Evolutionary conservation across 2,797 vertebrate genomes (phyloP).

Genomic region (Catamblyrhynchus diadema): DNA sequence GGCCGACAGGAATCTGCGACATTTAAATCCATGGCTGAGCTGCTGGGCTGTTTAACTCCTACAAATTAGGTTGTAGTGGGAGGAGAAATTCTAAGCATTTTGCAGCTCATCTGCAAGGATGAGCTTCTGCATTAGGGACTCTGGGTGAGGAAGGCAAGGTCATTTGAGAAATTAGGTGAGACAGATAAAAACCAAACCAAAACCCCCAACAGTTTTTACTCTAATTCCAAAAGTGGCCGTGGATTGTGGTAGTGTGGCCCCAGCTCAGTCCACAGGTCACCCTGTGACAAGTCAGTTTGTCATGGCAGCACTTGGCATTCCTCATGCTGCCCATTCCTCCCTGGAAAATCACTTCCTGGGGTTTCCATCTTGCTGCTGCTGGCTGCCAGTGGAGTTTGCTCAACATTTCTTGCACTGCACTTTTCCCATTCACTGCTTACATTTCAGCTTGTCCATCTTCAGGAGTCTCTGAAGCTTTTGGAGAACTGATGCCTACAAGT

Average conservation of each 20-base stretch:
- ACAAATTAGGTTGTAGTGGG: neutral
- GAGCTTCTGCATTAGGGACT: neutral
- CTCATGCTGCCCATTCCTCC: conserved; percentile 19
- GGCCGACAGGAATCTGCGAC: neutral
- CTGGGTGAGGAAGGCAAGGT: neutral
- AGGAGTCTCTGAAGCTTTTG: neutral
- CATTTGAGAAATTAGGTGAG: neutral
- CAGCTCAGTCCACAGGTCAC: neutral
- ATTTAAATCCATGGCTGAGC: neutral
- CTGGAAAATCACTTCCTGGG: neutral
- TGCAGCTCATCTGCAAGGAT: neutral
- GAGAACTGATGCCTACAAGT: neutral
- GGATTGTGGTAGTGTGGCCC: neutral
- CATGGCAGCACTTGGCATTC: conserved; percentile 72
- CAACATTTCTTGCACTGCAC: neutral
- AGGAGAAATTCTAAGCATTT: neutral
- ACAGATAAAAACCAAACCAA: neutral
- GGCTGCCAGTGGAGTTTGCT: neutral
- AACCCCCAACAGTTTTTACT: neutral
- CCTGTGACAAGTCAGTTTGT: conserved; percentile 69
- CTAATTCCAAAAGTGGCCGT: neutral
- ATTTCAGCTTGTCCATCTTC: neutral
- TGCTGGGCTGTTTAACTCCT: neutral
- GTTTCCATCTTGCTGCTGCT: neutral
- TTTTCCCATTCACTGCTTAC: neutral